Conservation (phyloP, 1,140 invertebrate genomes). For the Zaprionus africanus region DNA sequence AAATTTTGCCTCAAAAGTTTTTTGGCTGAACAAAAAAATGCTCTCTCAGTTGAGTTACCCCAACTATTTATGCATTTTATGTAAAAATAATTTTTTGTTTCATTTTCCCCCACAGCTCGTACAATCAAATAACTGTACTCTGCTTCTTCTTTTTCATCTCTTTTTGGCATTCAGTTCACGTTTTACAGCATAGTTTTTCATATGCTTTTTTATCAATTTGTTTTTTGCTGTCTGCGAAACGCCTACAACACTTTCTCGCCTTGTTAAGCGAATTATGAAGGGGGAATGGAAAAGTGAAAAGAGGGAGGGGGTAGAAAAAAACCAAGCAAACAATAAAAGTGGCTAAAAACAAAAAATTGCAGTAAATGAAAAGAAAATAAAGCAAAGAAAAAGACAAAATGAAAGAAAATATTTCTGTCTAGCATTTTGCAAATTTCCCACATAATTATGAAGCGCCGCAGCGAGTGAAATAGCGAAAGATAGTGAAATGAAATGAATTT, state of each 20-base stretch:
- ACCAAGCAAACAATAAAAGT: conserved; percentile 7
- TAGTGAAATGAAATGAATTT: conserved; percentile 19
- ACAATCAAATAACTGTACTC: conserved; percentile 23
- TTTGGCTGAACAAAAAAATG: background rate
- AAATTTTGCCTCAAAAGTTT: background rate
- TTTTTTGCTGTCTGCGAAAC: conserved; percentile 50
- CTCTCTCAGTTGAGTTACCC: background rate
- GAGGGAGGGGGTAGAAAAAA: background rate
- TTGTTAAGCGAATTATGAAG: conserved; percentile 61
- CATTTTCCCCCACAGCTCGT: background rate
- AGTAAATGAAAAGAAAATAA: conserved; percentile 38
- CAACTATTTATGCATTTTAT: conserved; percentile 1
- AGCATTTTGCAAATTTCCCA: conserved; percentile 79
- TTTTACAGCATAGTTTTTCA: conserved; percentile 14
- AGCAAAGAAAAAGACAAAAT: conserved; percentile 25
- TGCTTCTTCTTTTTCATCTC: background rate
- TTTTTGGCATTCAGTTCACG: conserved; percentile 6
- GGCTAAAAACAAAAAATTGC: conserved; percentile 43
- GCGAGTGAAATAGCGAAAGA: conserved; percentile 13
- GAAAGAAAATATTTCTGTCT: conserved; percentile 69
- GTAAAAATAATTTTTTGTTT: background rate
- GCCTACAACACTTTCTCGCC: conserved; percentile 80
- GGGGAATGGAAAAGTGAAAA: background rate
- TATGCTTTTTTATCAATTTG: conserved; percentile 33
- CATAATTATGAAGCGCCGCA: conserved; percentile 75